A percentile compares a stretch with the other conserved stretches of the same genome.
Conservation (phyloP, 2,888 invertebrate genomes). For the Linyphia triangularis region DNA sequence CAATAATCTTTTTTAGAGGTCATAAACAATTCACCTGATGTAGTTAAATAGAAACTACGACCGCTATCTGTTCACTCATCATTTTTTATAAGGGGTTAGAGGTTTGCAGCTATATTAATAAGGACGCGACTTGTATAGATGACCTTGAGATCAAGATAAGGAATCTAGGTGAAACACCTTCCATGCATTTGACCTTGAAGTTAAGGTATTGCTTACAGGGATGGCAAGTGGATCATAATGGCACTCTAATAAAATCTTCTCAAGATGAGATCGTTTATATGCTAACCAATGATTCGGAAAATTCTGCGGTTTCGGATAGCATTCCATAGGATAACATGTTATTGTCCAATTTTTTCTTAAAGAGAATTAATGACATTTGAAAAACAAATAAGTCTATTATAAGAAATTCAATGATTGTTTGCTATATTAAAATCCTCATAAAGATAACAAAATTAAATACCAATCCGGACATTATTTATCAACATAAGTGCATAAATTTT, state of each 20-base stretch:
- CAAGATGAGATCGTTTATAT: constrained; percentile 1
- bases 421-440: too few species aligned
- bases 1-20: not conserved
- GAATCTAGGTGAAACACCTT: constrained; percentile 62
- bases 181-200: constrained; percentile 50
- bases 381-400: too few species aligned
- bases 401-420: too few species aligned
- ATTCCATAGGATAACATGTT: not conserved
- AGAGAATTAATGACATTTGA: too few species aligned
- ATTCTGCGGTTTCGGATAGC: not conserved
- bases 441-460: too few species aligned
- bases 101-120: not conserved
- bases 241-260: not conserved
- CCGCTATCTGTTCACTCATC: not conserved
- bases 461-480: too few species aligned
- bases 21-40: not conserved
- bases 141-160: constrained; percentile 56
- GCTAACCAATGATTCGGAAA: not conserved
- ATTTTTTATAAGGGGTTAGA: too few species aligned
- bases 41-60: not conserved
- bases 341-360: not conserved
- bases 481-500: too few species aligned
- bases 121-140: not conserved
- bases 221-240: not conserved
- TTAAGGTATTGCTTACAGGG: not conserved